Evolutionary conservation across 2,113 vertebrate genomes (phyloP).

Genomic region (Phyllostomus hastatus): DNA sequence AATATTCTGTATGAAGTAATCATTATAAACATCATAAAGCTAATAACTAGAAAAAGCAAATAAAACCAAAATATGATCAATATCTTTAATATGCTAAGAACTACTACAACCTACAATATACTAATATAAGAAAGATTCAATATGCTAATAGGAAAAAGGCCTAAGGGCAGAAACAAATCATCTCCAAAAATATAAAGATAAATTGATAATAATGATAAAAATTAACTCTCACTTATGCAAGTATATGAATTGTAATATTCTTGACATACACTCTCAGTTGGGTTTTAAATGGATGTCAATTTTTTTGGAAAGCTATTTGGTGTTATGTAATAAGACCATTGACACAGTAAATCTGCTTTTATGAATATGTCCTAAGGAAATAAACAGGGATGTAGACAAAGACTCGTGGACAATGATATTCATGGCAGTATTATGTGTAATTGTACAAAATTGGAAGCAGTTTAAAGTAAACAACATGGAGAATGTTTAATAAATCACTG

Average conservation of each 20-base stretch:
- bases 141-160: neutral
- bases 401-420: neutral
- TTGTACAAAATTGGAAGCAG: neutral
- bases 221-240: neutral
- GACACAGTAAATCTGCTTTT: neutral
- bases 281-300: neutral
- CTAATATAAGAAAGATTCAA: neutral
- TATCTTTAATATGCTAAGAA: conserved; percentile 10
- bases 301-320: neutral
- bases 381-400: neutral
- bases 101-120: neutral
- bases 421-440: neutral
- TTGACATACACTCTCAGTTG: neutral
- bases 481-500: conserved; percentile 39
- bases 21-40: neutral
- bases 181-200: neutral
- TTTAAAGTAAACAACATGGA: neutral
- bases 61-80: neutral
- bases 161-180: neutral
- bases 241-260: neutral
- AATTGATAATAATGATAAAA: neutral
- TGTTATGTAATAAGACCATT: neutral
- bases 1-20: neutral
- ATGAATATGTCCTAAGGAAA: conserved; percentile 10
- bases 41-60: neutral